Percentiles rank a stretch among this genome's conserved stretches.
Conservation (phyloP, 2,888 invertebrate species). For the Drosophila tanythrix region DNA sequence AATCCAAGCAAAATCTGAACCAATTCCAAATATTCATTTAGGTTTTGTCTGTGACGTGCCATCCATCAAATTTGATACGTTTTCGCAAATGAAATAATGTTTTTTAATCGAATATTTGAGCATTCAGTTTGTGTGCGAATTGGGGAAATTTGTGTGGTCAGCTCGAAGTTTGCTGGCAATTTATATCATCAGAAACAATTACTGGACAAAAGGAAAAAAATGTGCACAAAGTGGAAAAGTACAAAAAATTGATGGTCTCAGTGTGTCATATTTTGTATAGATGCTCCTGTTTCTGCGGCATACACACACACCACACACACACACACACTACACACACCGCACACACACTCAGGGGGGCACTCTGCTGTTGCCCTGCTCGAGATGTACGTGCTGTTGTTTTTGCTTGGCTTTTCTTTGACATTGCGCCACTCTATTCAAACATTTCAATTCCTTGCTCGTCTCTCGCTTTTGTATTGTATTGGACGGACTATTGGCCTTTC, state of each 20-base stretch:
- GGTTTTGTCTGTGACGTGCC: not conserved
- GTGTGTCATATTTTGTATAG: constrained; percentile 4
- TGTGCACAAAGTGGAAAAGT: constrained; percentile 20
- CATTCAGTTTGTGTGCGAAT: constrained; percentile 2
- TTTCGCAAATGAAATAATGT: not conserved
- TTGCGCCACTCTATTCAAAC: constrained; percentile 24
- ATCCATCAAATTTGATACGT: constrained; percentile 9
- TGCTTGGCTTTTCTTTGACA: constrained; percentile 1
- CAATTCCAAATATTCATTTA: constrained; percentile 1
- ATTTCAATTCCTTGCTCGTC: constrained; percentile 26
- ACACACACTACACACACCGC: not conserved
- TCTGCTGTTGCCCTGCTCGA: not conserved
- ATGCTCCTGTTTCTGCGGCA: not conserved
- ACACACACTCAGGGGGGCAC: not conserved
- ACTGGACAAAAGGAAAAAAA: not conserved
- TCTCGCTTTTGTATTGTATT: constrained; percentile 8
- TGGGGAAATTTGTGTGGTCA: not conserved
- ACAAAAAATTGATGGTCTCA: constrained; percentile 28
- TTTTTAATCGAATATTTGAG: not conserved
- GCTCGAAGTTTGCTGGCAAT: constrained; percentile 23
- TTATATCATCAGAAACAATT: constrained; percentile 39
- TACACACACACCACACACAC: not conserved
- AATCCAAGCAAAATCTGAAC: not conserved
- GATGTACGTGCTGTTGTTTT: not conserved
- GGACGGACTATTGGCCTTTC: constrained; percentile 6